Percentiles rank a stretch among this genome's conserved stretches.
These are phyloP conservation scores for Grammomys surdaster DNA, from an alignment of 2,113 vertebrate genomes.

Conservation along the genomic window DNA sequence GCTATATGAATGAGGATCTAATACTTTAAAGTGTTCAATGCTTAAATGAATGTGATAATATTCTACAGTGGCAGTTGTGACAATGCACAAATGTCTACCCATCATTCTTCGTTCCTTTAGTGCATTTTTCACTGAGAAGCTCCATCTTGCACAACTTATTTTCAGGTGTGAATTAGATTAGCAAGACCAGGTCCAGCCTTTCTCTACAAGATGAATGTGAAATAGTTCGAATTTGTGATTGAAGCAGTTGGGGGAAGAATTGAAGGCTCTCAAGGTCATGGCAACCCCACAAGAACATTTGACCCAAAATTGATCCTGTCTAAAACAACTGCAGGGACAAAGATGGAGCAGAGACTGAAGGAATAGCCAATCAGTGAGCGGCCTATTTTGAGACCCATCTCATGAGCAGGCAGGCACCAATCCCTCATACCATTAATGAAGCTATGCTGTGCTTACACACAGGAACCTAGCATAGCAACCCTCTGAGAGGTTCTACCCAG, in stretches of 20 bases:
- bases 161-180: background rate
- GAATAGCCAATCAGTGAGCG: too few relatives aligned
- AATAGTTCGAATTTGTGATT: background rate
- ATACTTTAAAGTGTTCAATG: conserved; percentile 8
- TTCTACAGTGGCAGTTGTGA: background rate
- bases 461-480: too few relatives aligned
- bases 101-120: background rate
- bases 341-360: too few relatives aligned
- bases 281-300: too few relatives aligned
- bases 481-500: too few relatives aligned
- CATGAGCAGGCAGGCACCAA: too few relatives aligned
- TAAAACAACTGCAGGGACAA: too few relatives aligned
- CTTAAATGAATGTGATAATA: background rate
- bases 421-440: too few relatives aligned
- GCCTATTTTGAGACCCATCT: too few relatives aligned
- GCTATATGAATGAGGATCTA: background rate
- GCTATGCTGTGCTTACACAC: too few relatives aligned
- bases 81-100: background rate
- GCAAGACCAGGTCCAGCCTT: background rate
- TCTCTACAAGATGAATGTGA: background rate
- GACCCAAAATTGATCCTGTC: too few relatives aligned
- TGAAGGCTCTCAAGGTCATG: too few relatives aligned
- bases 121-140: background rate
- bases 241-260: background rate
- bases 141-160: background rate